A percentile compares a stretch with the other conserved stretches of the same genome.
These are phyloP conservation scores for Episyrphus balteatus DNA, from an alignment of 1,140 invertebrate species.

Conservation along the genomic window DNA sequence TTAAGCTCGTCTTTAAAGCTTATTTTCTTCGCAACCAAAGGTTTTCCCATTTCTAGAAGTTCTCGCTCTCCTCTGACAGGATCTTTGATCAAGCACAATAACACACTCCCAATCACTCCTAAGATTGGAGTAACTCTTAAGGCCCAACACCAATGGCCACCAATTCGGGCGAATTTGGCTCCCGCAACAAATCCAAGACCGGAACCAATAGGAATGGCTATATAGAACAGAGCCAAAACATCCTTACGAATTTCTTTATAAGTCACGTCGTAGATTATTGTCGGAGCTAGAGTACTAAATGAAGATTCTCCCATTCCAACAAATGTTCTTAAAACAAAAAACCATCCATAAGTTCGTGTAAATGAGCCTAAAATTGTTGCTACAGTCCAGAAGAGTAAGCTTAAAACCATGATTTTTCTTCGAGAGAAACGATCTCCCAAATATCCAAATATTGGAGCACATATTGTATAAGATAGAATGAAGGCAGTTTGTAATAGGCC, in stretches of 20 bases:
- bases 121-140: too few relatives aligned
- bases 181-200: constrained; percentile 29
- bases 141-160: too few relatives aligned
- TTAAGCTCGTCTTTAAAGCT: too few relatives aligned
- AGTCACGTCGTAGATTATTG: constrained; percentile 97
- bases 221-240: constrained; percentile 96
- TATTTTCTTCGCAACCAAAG: too few relatives aligned
- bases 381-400: constrained; percentile 85
- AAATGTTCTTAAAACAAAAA: constrained; percentile 79
- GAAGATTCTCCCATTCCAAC: constrained; percentile 98
- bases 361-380: constrained; percentile 88
- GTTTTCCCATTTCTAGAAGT: too few relatives aligned
- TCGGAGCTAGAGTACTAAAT: constrained; percentile 97
- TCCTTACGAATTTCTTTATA: constrained; percentile 73
- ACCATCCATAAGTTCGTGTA: constrained; percentile 62
- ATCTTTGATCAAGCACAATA: too few relatives aligned
- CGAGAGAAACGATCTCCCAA: constrained; percentile 92
- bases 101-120: too few relatives aligned
- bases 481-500: constrained; percentile 94
- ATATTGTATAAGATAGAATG: constrained; percentile 93
- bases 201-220: constrained; percentile 93
- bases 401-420: constrained; percentile 77
- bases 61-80: too few relatives aligned
- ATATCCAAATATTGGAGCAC: constrained; percentile 95
- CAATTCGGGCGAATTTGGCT: too few relatives aligned